A percentile compares a stretch with the other conserved stretches of the same genome.
phyloP scores from a whole-genome alignment of 2,113 vertebrate species.

The Hippopotamus amphibius region DNA sequence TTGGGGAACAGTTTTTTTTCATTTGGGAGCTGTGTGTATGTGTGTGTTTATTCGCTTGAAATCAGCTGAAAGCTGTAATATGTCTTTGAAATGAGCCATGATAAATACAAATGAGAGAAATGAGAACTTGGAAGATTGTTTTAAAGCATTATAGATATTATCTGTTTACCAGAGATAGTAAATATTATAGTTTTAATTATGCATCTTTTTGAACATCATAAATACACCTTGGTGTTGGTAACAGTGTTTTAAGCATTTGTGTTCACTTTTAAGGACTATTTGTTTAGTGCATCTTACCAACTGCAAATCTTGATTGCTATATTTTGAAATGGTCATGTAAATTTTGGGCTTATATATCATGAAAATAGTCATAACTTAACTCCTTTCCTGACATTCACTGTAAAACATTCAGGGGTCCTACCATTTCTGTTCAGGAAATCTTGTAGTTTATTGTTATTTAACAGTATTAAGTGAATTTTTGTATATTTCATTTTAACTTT shows the following conservation, averaged over 20 bases:
- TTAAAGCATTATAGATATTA: slow-evolving; percentile 83
- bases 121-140: slow-evolving; percentile 83
- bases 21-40: slow-evolving; percentile 44
- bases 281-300: slow-evolving; percentile 91
- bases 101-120: slow-evolving; percentile 75
- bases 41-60: slow-evolving; percentile 84
- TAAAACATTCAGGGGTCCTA: slow-evolving; percentile 93
- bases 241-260: slow-evolving; percentile 89
- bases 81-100: slow-evolving; percentile 84
- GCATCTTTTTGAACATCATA: slow-evolving; percentile 89
- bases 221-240: slow-evolving; percentile 87
- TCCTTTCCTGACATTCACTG: slow-evolving; percentile 89
- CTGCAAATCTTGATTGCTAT: slow-evolving; percentile 91
- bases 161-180: slow-evolving; percentile 87
- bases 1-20: slow-evolving; percentile 70
- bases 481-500: slow-evolving; percentile 96
- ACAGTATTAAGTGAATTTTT: slow-evolving; percentile 97
- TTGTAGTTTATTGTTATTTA: slow-evolving; percentile 94
- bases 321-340: slow-evolving; percentile 91
- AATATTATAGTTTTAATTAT: slow-evolving; percentile 87
- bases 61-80: slow-evolving; percentile 85
- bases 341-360: slow-evolving; percentile 89
- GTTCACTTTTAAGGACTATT: slow-evolving; percentile 89
- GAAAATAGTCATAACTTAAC: slow-evolving; percentile 90
- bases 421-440: slow-evolving; percentile 92